A percentile compares a stretch with the other conserved stretches of the same genome.
Conservation (phyloP, 2,797 vertebrate species). For the Chelon auratus region DNA sequence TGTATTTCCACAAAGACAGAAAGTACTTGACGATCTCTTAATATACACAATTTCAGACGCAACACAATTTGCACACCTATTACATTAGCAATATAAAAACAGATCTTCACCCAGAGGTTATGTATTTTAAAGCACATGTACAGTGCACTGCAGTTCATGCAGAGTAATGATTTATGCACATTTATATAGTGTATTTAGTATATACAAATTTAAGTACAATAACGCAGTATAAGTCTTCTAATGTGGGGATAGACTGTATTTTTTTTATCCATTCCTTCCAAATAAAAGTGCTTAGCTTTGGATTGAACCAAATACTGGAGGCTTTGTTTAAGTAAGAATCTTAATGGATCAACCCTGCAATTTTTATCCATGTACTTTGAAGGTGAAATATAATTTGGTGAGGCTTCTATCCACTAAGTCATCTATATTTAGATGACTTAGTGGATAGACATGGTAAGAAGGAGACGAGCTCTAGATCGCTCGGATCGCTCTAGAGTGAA, state of each 20-base stretch:
- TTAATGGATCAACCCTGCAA: background rate
- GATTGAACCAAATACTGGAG: slow-evolving; percentile 9
- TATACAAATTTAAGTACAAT: background rate
- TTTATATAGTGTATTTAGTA: background rate
- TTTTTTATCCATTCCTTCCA: background rate
- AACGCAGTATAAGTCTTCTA: background rate
- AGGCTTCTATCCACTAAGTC: background rate
- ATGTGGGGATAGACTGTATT: background rate
- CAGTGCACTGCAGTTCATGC: background rate
- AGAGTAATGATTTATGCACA: background rate
- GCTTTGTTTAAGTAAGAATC: slow-evolving; percentile 9
- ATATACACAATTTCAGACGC: background rate
- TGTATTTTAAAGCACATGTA: background rate
- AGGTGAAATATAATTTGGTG: slow-evolving; percentile 24
- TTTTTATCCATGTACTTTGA: slow-evolving; percentile 5
- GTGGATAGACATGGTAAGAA: background rate
- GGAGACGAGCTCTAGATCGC: background rate
- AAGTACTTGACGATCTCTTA: background rate
- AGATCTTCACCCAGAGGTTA: background rate
- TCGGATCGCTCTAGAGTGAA: background rate
- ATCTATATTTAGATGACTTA: background rate
- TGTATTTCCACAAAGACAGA: background rate
- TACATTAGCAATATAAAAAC: background rate
- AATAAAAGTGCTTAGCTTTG: slow-evolving; percentile 5
- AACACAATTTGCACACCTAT: background rate